A percentile compares a stretch with the other conserved stretches of the same genome.
Evolutionary conservation across 2,888 invertebrate species (phyloP).

Genomic region (Lasius fuliginosus): DNA sequence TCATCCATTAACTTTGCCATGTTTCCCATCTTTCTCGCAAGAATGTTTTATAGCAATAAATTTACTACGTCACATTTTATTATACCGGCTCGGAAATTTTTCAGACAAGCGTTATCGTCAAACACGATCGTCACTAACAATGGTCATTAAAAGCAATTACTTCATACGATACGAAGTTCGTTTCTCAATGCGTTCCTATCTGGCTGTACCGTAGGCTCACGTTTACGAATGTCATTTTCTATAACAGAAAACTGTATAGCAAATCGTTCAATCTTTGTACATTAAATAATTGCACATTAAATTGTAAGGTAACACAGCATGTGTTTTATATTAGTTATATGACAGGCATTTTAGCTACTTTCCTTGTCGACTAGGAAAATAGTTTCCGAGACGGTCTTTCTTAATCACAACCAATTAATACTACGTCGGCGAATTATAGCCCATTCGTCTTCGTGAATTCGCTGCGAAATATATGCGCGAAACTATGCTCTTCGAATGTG

Average conservation of each 20-base stretch:
- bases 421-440: constrained; percentile 58
- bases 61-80: not conserved
- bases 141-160: not conserved
- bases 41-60: not conserved
- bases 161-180: not conserved
- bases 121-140: not conserved
- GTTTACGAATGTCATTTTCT: not conserved
- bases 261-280: not conserved
- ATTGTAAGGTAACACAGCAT: constrained; percentile 28
- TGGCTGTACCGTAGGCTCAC: not conserved
- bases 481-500: constrained; percentile 19
- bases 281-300: constrained; percentile 20
- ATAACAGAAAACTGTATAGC: constrained; percentile 1
- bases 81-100: not conserved
- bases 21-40: not conserved
- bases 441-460: constrained; percentile 15
- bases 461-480: constrained; percentile 22
- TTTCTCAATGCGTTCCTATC: not conserved
- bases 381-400: constrained; percentile 22
- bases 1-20: not conserved
- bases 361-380: constrained; percentile 19
- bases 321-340: constrained; percentile 8
- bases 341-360: constrained; percentile 38
- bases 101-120: not conserved
- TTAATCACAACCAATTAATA: constrained; percentile 74